These are phyloP conservation scores for Leucoraja ocellata DNA, from an alignment of 2,797 vertebrate genomes.

Conservation along the genomic window DNA sequence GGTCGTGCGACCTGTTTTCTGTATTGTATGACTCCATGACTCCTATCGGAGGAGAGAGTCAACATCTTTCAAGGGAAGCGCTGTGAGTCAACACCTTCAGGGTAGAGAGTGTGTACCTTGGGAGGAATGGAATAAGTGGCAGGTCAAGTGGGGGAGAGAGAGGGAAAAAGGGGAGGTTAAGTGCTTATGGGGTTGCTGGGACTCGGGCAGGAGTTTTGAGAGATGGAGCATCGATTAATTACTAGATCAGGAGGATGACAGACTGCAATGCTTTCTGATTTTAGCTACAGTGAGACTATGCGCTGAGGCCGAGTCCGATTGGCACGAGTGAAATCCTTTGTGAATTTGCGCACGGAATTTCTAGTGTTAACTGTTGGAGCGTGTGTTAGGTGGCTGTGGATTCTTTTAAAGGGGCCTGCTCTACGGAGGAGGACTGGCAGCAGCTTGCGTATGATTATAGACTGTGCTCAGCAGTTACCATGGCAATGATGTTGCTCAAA, in stretches of 20 bases:
- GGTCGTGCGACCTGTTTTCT: no score
- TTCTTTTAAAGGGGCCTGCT: neutral
- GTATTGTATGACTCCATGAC: no score
- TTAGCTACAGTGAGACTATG: neutral
- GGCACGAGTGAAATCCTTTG: neutral
- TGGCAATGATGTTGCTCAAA: constrained; percentile 12
- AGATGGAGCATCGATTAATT: neutral
- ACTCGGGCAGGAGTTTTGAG: neutral
- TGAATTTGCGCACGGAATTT: neutral
- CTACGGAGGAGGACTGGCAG: constrained; percentile 16
- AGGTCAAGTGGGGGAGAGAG: neutral
- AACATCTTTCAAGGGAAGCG: neutral
- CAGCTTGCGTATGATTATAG: constrained; percentile 15
- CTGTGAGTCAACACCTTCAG: neutral
- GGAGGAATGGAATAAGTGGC: no score
- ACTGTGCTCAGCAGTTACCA: constrained; percentile 8
- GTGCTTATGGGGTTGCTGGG: neutral
- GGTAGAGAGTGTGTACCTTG: no score
- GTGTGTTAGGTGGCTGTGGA: no score
- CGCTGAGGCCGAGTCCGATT: neutral
- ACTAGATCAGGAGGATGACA: neutral
- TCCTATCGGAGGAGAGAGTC: no score
- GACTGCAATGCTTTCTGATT: neutral
- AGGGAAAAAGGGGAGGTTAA: neutral
- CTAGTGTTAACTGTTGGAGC: neutral